Percentiles rank a stretch among this genome's conserved stretches.
Conservation (phyloP, 2,113 vertebrate genomes). For the Danio rerio region DNA sequence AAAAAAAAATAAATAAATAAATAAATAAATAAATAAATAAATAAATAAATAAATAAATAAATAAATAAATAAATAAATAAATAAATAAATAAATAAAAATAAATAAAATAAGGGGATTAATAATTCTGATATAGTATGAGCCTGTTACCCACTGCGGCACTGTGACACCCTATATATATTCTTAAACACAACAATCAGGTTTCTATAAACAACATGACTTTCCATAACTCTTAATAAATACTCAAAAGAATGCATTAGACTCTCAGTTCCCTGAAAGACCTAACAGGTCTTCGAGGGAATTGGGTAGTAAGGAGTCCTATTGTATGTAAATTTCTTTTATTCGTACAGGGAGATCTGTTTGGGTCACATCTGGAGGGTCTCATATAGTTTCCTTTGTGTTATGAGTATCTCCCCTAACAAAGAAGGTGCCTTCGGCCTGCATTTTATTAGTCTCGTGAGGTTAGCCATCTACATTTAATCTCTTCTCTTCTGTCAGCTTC, state of each 20-base stretch:
- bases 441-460: slow-evolving; percentile 74
- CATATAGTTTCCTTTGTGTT: slow-evolving; percentile 75
- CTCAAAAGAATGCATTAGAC: neutral
- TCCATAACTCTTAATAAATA: neutral
- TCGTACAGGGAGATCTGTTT: slow-evolving; percentile 56
- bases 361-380: slow-evolving; percentile 70
- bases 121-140: too few relatives aligned
- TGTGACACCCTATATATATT: too few relatives aligned
- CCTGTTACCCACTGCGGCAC: too few relatives aligned
- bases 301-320: too few relatives aligned
- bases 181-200: too few relatives aligned
- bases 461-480: slow-evolving; percentile 68
- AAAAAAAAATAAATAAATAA: too few relatives aligned
- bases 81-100: too few relatives aligned
- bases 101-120: too few relatives aligned
- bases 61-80: too few relatives aligned
- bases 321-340: slow-evolving; percentile 69
- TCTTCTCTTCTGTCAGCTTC: slow-evolving; percentile 37
- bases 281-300: too few relatives aligned
- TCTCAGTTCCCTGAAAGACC: slow-evolving; percentile 54
- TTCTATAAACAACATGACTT: neutral
- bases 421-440: slow-evolving; percentile 64
- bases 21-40: too few relatives aligned
- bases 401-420: slow-evolving; percentile 57
- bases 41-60: too few relatives aligned